These are phyloP conservation scores for Indri indri DNA, from an alignment of 2,113 vertebrate genomes.

Conservation along the genomic window DNA sequence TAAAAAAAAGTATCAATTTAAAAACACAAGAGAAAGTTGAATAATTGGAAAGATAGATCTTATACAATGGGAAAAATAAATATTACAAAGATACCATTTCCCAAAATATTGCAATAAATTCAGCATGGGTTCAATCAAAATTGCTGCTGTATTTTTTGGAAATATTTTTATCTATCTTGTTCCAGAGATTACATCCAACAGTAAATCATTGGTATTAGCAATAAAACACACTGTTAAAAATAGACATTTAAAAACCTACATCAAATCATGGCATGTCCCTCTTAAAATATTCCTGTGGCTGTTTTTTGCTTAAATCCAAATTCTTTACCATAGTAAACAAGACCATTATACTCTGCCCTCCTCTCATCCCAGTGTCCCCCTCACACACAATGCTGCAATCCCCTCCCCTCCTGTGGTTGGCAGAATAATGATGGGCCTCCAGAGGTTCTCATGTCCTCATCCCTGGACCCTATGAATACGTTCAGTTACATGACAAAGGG, in stretches of 20 bases:
- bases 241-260: not conserved
- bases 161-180: not conserved
- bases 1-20: not conserved
- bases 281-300: not conserved
- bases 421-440: not conserved
- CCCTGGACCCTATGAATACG: not conserved
- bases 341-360: not conserved
- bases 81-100: not conserved
- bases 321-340: not conserved
- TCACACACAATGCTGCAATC: not conserved
- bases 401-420: not conserved
- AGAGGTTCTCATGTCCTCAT: not conserved
- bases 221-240: not conserved
- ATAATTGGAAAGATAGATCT: not conserved
- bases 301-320: not conserved
- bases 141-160: not conserved
- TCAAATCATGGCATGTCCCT: too few species aligned
- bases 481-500: not conserved
- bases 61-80: not conserved
- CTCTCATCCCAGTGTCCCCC: not conserved
- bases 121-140: not conserved
- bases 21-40: not conserved
- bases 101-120: constrained; percentile 3
- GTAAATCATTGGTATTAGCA: not conserved
- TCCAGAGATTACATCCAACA: not conserved